Base-by-base conservation (phyloP, 2,888 invertebrate genomes). In the Synergus itoensis region DNA sequence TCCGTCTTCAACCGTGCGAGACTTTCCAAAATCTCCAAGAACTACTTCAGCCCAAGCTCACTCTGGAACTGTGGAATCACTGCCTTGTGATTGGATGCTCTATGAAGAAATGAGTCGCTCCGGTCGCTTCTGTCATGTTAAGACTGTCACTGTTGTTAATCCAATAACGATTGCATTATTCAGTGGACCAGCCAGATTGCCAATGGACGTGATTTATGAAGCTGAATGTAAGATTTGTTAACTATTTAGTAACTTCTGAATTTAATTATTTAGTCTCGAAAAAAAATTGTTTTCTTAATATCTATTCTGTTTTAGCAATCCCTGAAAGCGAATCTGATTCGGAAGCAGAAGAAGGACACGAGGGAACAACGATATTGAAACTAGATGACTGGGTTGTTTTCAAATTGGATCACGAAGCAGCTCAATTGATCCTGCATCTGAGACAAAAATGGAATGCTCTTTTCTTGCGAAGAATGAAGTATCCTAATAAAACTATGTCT, bases 101-200 rank as follows among this genome's bases (percentile, higher is more conserved):
- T 99, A 96, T 89, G 97, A 97, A 89, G 98, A 98, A 91, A 96
- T 98, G 92, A 95, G 95, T 0, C 94, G 96, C 65, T 93, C 94
- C 0, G 95, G 95, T 0, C 93, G 95, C 21, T 93, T 95, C 77
- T 96, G 96, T 81, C 95, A 96, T 88, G 94, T 97, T 1, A 95
- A 96, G 65, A 96, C 96, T 84, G 96, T 96, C 80, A 98, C 98
- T 0, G 92, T 97, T 9, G 95, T 99, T 0, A 96, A 97, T 12
- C 95, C 98, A 0, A 89, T 98, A 21, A 96, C 97, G 0, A 95
- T 98, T 12, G 95, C 96, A 0, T 88, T 98, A 48, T 96, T 97
- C 86, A 95, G 96, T 16, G 97, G 97, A 0, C 95, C 96, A 0
- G 90, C 95, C 45, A 90, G 96, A 69, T 91, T 96, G 79, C 94